A percentile compares a stretch with the other conserved stretches of the same genome.
Evolutionary conservation across 92 coral and sea anemone species (phyloP).

Genomic region (Zoanthus solanderi): DNA sequence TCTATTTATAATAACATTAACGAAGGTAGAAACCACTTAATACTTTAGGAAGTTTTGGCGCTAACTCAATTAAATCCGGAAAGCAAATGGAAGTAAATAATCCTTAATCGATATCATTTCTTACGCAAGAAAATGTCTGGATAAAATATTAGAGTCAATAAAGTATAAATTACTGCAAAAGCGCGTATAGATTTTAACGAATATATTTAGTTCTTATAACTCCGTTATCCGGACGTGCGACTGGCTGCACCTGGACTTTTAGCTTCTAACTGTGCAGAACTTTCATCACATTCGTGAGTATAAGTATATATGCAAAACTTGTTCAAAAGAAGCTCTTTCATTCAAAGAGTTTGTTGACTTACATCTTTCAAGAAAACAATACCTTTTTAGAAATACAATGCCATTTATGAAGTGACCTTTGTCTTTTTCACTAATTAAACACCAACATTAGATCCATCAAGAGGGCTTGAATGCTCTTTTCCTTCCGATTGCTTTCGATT

Average conservation of each 20-base stretch:
- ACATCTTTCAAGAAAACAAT: slow-evolving; percentile 30
- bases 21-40: not conserved
- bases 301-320: not conserved
- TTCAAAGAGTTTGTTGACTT: slow-evolving; percentile 35
- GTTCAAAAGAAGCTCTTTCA: slow-evolving; percentile 11
- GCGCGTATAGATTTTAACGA: not conserved
- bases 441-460: slow-evolving; percentile 36
- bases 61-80: slow-evolving; percentile 25
- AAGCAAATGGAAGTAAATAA: not conserved
- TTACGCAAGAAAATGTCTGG: not conserved
- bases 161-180: not conserved
- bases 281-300: slow-evolving; percentile 18
- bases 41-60: not conserved
- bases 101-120: not conserved
- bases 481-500: slow-evolving; percentile 41
- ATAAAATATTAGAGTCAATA: not conserved
- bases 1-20: not conserved
- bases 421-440: slow-evolving; percentile 37
- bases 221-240: not conserved
- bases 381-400: slow-evolving; percentile 15
- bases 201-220: not conserved
- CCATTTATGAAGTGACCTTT: slow-evolving; percentile 32
- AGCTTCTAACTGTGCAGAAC: not conserved
- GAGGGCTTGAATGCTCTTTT: slow-evolving; percentile 30
- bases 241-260: not conserved